Evolutionary conservation across 2,113 vertebrate species (phyloP), one percentile per base, ranked within the genome.

Genomic region (Scophthalmus maximus): DNA sequence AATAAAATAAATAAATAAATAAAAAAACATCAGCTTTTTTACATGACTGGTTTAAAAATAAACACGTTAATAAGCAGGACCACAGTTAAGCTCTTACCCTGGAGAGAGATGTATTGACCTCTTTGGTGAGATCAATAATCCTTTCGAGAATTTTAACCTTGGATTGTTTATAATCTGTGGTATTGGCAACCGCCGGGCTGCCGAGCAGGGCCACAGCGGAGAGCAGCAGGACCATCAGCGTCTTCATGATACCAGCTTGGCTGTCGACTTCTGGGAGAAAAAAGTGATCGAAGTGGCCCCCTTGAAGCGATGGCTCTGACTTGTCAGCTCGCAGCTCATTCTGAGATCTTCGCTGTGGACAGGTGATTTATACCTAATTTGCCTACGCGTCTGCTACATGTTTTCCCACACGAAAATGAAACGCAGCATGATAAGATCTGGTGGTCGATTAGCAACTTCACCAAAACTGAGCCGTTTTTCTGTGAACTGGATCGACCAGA

Each of bases 351-450:
- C 22, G 9, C 7, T 36, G 34, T 51, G 1, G 50, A 15, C 30
- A 4, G 22, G 3, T 6, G 0, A 68, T 69, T 82, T 88, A 90
- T 89, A 89, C 10, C 29, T 7, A 50, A 40, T 23, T 42, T 38
- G 62, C 60, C 67, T 76, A 81, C 82, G 55, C 82, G 26, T 66
- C 47, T 0, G 5, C 4, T 3, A 25, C 2, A 34, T 46, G 18
- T 46, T 46, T 46, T 46, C 42, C 42, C 42, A n/a, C 42, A n/a
- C 15, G 18, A 6, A 42, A 11, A 1, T 3, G 29, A 42, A 11
- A 1, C 2, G 29, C 11, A 11, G 0, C n/a, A 9, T 67, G 76
- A 90, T 76, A 57, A 68, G 66, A 92, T 86, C 23, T 36, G 14
- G 83, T 73, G 82, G 87, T 73, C 61, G 49, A 67, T 60, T 29